A percentile compares a stretch with the other conserved stretches of the same genome.
phyloP scores from a whole-genome alignment of 2,888 invertebrate species.

The Fissipunctia ypsillon region DNA sequence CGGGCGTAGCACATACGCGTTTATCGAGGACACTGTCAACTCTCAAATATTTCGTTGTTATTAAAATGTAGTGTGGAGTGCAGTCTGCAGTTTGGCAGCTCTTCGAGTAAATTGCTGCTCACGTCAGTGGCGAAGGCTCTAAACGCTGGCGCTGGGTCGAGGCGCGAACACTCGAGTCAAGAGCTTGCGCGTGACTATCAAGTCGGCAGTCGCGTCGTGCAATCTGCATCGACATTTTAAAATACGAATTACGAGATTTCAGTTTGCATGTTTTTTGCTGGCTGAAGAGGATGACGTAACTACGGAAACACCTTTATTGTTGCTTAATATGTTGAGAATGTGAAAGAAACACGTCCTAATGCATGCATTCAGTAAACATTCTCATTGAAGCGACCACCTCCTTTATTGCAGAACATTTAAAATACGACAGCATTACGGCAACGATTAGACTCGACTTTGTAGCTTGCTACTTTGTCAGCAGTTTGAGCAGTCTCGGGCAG shows the following conservation, averaged over 20 bases:
- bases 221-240: constrained; percentile 67
- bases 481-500: constrained; percentile 15
- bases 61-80: constrained; percentile 49
- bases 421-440: not conserved
- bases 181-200: constrained; percentile 85
- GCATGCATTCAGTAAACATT: not conserved
- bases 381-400: not conserved
- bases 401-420: constrained; percentile 7
- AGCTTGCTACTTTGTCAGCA: constrained; percentile 24
- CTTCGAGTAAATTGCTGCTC: constrained; percentile 67
- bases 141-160: constrained; percentile 73
- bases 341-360: not conserved
- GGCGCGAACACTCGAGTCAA: constrained; percentile 78
- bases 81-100: constrained; percentile 49
- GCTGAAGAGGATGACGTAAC: not conserved
- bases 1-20: not conserved
- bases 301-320: not conserved
- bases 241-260: constrained; percentile 48
- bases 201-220: constrained; percentile 70
- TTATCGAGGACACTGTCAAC: constrained; percentile 12
- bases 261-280: constrained; percentile 23
- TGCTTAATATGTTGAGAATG: not conserved
- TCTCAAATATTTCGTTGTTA: constrained; percentile 33
- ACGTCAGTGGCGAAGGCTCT: constrained; percentile 67
- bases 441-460: constrained; percentile 14